Base-by-base conservation (phyloP, 2,113 vertebrate genomes). In the Thunnus thynnus region DNA sequence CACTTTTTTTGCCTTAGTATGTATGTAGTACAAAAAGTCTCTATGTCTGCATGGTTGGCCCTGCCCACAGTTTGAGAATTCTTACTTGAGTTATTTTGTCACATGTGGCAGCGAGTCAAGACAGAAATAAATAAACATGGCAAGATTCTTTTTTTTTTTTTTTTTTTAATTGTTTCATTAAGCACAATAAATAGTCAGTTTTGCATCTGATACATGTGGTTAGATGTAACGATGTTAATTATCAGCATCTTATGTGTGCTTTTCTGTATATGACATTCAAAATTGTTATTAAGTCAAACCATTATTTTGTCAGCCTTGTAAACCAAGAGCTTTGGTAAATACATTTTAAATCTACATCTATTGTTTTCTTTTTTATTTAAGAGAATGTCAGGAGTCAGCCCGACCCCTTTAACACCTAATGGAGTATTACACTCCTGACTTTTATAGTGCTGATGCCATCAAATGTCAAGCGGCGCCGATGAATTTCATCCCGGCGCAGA, bases 381-480 rank as follows among this genome's bases (percentile, higher is more conserved):
- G 50, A 78, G 58, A 66, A 81, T 55, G 30, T 62, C 54, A 62
- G 25, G 46, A 56, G 48, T 55, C 55, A 65, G 54, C 41, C 16
- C 3, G n/a, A 51, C 46, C 48, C 57, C 57, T 82, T 69, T 51
- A 68, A 82, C 60, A 60, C 51, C 58, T 32, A 65, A 76, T 30
- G 0, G 8, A 71, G 44, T 25, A 61, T 70, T 64, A 65, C 48
- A 13, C 27, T 63, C 52, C 51, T 70, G 22, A 65, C 52, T 66
- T 72, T 65, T 71, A 54, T 47, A 55, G 3, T 78, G 57, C 44
- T 72, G 76, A 87, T 87, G 57, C 72, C 76, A 84, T 92, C 78
- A 85, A 91, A 80, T 76, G 83, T 86, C 83, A 87, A 89, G 78
- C 54, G 11, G 20, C 20, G 20, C 75, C 84, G 72, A 69, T 55